Evolutionary conservation across 1,140 invertebrate species (phyloP).

Genomic region (Pomacea maculata): DNA sequence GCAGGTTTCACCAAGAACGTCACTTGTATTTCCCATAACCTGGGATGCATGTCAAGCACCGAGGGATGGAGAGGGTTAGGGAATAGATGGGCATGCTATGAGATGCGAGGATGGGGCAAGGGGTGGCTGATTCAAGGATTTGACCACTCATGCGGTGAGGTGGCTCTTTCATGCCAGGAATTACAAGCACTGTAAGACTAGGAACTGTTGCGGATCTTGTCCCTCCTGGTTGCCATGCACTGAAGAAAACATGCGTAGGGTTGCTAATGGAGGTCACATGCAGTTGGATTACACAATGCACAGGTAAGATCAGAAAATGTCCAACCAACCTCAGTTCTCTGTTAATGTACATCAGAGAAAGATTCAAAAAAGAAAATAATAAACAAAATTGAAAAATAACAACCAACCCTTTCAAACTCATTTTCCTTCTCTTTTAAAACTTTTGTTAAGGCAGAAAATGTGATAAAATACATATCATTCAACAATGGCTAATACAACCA

Average conservation of each 20-base stretch:
- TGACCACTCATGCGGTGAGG: not conserved
- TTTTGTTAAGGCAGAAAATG: not conserved
- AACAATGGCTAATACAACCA: not conserved
- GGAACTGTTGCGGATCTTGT: too few relatives aligned
- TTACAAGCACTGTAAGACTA: too few relatives aligned
- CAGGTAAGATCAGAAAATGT: constrained; percentile 16
- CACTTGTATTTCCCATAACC: too few relatives aligned
- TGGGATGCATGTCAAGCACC: too few relatives aligned
- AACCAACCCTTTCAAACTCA: not conserved
- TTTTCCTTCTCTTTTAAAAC: not conserved
- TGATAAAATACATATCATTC: not conserved
- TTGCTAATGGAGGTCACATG: constrained; percentile 9
- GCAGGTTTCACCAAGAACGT: too few relatives aligned
- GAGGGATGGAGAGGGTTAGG: not conserved
- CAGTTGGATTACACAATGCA: constrained; percentile 1
- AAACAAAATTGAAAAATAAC: constrained; percentile 9
- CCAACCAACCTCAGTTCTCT: constrained; percentile 26
- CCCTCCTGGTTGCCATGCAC: too few relatives aligned
- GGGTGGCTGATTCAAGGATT: not conserved
- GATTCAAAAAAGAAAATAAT: constrained; percentile 14
- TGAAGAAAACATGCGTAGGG: not conserved
- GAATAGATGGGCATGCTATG: not conserved
- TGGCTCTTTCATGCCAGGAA: too few relatives aligned
- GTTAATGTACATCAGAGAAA: constrained; percentile 20
- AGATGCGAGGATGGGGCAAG: not conserved